These are phyloP conservation scores for Nowickia ferox DNA, from an alignment of 2,888 invertebrate species.

Conservation along the genomic window DNA sequence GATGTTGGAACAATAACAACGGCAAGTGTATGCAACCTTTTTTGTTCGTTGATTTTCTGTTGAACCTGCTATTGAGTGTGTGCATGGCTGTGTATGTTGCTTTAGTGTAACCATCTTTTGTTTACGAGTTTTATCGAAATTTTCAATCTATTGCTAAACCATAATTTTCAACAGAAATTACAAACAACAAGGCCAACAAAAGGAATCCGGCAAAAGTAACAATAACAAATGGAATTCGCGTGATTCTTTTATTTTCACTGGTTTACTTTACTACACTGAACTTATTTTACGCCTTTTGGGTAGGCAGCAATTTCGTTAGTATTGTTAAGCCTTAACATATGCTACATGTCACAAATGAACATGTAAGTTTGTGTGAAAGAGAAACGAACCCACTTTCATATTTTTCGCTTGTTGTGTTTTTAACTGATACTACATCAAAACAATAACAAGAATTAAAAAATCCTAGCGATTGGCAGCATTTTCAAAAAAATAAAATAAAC, in stretches of 20 bases:
- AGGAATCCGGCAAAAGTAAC: conserved; percentile 11
- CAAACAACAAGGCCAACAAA: conserved; percentile 48
- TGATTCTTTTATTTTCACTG: conserved; percentile 39
- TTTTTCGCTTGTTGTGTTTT: conserved; percentile 60
- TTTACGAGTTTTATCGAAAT: conserved; percentile 72
- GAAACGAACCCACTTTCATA: conserved; percentile 44
- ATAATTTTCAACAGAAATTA: conserved; percentile 67
- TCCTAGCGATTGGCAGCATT: conserved; percentile 55
- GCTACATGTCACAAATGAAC: conserved; percentile 59
- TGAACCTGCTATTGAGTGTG: conserved; percentile 57
- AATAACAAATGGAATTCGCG: conserved; percentile 55
- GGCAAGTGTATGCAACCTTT: conserved; percentile 59
- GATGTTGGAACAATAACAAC: conserved; percentile 64
- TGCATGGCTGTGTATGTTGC: conserved; percentile 15
- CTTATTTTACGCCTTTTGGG: conserved; percentile 59
- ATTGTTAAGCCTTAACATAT: conserved; percentile 63
- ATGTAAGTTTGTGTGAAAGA: conserved; percentile 11
- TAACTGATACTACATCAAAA: conserved; percentile 66
- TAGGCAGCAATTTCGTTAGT: conserved; percentile 55
- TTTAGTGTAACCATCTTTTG: conserved; percentile 68
- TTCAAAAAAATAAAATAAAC: conserved; percentile 66
- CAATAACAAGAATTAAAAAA: conserved; percentile 49
- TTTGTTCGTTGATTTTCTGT: conserved; percentile 12
- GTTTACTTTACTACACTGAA: conserved; percentile 21
- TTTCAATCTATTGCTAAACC: conserved; percentile 72